Evolutionary conservation across 2,888 invertebrate species (phyloP).

Genomic region (Dynastes hyllus): DNA sequence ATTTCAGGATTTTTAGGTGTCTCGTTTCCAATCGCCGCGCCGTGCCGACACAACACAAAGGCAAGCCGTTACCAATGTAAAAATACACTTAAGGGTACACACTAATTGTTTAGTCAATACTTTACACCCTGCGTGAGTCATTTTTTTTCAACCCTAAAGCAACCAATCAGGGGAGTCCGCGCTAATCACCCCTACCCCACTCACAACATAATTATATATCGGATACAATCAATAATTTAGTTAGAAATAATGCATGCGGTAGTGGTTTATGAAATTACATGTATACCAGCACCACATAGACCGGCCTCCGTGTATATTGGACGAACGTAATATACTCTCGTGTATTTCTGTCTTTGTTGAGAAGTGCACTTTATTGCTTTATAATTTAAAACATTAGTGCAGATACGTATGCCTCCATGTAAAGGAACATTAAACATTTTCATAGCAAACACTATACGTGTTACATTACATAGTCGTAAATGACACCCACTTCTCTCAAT

Average conservation of each 20-base stretch:
- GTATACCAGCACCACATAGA: constrained; percentile 21
- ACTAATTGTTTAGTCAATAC: constrained; percentile 74
- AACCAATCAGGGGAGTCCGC: constrained; percentile 71
- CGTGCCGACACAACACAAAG: constrained; percentile 34
- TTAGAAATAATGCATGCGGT: constrained; percentile 63
- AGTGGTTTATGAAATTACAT: constrained; percentile 52
- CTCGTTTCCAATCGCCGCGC: constrained; percentile 44
- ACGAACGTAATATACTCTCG: neutral
- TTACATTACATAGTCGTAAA: constrained; percentile 9
- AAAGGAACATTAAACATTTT: constrained; percentile 17
- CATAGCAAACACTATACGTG: neutral
- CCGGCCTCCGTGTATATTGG: neutral
- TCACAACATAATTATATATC: constrained; percentile 71
- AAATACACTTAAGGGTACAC: constrained; percentile 70
- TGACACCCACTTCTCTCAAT: neutral
- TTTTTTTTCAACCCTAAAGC: constrained; percentile 71
- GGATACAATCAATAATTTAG: constrained; percentile 72
- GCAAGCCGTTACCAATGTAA: constrained; percentile 62
- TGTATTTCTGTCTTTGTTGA: neutral
- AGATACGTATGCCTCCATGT: neutral
- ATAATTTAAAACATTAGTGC: constrained; percentile 5
- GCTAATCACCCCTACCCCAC: constrained; percentile 70
- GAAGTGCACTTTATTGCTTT: constrained; percentile 23
- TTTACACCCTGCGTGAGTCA: constrained; percentile 73
- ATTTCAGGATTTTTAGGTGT: constrained; percentile 46